Conservation (phyloP, 2,113 vertebrate species). For the Takifugu bimaculatus region DNA sequence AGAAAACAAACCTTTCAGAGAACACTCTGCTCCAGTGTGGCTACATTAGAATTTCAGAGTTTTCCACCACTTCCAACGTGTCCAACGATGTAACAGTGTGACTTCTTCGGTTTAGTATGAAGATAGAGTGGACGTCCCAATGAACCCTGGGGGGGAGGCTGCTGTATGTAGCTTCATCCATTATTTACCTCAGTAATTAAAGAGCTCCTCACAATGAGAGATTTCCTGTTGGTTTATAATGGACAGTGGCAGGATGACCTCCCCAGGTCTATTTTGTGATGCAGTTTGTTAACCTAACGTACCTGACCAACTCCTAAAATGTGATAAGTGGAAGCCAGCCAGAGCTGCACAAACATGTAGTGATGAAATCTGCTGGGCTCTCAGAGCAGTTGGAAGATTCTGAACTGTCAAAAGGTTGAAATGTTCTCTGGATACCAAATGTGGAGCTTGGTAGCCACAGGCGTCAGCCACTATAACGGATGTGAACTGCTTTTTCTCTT, state of each 20-base stretch:
- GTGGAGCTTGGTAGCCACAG: no score
- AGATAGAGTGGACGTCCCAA: constrained; percentile 26
- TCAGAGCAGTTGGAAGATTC: no score
- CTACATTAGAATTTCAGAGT: not conserved
- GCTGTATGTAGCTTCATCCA: constrained; percentile 39
- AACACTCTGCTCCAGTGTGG: constrained; percentile 4
- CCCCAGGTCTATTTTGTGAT: not conserved
- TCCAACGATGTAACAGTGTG: constrained; percentile 15
- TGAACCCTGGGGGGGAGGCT: constrained; percentile 28
- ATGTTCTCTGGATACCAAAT: no score
- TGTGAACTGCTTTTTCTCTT: no score
- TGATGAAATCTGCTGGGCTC: no score
- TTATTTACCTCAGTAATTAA: constrained; percentile 64
- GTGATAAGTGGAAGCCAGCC: not conserved
- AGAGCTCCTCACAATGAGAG: constrained; percentile 52
- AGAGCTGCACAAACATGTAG: not conserved
- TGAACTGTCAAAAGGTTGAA: no score
- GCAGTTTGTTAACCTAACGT: not conserved
- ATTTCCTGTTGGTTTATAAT: constrained; percentile 24
- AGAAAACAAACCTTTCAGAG: constrained; percentile 11
- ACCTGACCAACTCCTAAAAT: no score
- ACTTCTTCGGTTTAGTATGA: constrained; percentile 21
- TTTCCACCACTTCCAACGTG: constrained; percentile 16
- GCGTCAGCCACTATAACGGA: no score
- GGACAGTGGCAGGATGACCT: constrained; percentile 7